Evolutionary conservation across 2,888 invertebrate species (phyloP), one percentile per base, ranked within the genome.

Genomic region (Idaea straminata): DNA sequence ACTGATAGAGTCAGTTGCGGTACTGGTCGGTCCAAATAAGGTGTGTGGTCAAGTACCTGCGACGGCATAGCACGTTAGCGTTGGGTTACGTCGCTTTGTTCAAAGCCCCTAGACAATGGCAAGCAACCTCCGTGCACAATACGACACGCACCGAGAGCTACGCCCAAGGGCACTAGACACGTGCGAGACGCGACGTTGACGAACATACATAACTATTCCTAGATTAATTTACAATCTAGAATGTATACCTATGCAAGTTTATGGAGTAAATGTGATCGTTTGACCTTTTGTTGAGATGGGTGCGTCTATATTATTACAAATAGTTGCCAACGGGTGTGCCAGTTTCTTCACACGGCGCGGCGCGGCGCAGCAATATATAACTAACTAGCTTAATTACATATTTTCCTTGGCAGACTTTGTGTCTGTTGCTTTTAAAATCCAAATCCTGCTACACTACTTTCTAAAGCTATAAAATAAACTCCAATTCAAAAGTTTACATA

Each of bases 21-120:
- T 69, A 69, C 70, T 72, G 68, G 74, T 62, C 66, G 65, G 71
- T 69, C 67, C 57, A 64, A 71, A 78, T 71, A 72, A 66, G 73
- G 73, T 69, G 72, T 74, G 77, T 73, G 69, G 66, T 72, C 74
- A 72, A 74, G 76, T 74, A 76, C 72, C 47, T 47, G 47, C 47
- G 7, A 47, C 13, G 47, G 47, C 71, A 71, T 67, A 69, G 63
- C 66, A 64, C 62, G 69, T 68, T 61, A 66, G 81, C 78, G 74
- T 87, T 78, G 73, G 75, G 81, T 89, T 89, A 83, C 88, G 79
- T 65, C 71, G 77, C 84, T 83, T 89, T 89, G 87, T 90, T 73
- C 69, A 63, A 71, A 75, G 66, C 71, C 74, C 69, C 69, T 62
- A 75, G 80, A 88, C 86, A 88, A 75, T 79, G 88, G 85, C 88